phyloP scores from a whole-genome alignment of 2,888 invertebrate species.

The Salticus scenicus region DNA sequence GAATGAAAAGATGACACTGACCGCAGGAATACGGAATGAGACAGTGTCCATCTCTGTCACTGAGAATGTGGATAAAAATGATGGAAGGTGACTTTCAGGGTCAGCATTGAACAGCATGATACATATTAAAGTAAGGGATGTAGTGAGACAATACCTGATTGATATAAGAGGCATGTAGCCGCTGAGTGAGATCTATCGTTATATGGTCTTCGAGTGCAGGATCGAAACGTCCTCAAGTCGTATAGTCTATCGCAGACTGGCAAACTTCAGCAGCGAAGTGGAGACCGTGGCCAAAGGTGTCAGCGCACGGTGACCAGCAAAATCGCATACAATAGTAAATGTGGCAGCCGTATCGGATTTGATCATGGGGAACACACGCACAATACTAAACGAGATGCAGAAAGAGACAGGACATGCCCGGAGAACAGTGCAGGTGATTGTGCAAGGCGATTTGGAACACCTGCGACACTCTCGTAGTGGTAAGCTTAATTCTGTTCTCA shows the following conservation, averaged over 20 bases:
- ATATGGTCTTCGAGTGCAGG: too few relatives aligned
- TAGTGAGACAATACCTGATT: neutral
- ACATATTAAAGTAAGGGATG: neutral
- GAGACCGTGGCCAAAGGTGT: neutral
- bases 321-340: neutral
- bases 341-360: neutral
- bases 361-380: neutral
- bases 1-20: too few relatives aligned
- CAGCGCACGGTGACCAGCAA: neutral
- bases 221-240: neutral
- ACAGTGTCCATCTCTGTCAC: too few relatives aligned
- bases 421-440: neutral
- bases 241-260: neutral
- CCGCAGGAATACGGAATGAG: too few relatives aligned
- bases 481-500: too few relatives aligned
- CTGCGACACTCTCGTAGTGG: too few relatives aligned
- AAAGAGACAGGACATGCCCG: neutral
- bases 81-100: neutral
- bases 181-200: neutral
- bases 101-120: neutral
- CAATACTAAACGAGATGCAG: neutral
- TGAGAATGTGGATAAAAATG: too few relatives aligned
- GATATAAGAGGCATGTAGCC: neutral
- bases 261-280: neutral
- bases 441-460: too few relatives aligned